Percentiles rank a stretch among this genome's conserved stretches.
Evolutionary conservation across 2,888 invertebrate species (phyloP).

Genomic region (Drosophila aldrichi): DNA sequence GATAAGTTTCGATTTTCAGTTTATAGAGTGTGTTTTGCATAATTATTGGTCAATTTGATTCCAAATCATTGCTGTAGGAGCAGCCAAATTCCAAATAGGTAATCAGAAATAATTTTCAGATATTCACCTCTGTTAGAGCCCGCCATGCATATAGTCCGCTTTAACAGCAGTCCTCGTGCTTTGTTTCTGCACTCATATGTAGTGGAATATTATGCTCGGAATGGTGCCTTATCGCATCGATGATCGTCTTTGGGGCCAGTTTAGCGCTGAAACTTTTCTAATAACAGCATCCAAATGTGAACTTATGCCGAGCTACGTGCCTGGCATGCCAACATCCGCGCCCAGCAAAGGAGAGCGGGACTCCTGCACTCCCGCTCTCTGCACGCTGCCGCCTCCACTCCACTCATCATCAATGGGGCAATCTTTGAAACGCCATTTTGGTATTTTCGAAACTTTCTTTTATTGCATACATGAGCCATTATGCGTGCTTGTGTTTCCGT

Average conservation of each 20-base stretch:
- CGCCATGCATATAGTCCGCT: background rate
- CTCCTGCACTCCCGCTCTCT: background rate
- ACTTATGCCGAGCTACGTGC: constrained; percentile 76
- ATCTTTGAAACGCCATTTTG: constrained; percentile 80
- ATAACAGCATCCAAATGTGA: constrained; percentile 81
- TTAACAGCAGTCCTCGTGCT: background rate
- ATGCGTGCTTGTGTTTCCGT: constrained; percentile 71
- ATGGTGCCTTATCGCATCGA: constrained; percentile 63
- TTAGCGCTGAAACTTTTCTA: constrained; percentile 74
- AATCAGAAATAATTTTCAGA: constrained; percentile 1
- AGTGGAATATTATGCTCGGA: constrained; percentile 58
- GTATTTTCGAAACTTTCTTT: constrained; percentile 82
- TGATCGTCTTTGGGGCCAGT: constrained; percentile 76
- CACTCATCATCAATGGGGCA: constrained; percentile 68
- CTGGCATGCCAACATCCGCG: constrained; percentile 63
- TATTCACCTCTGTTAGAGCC: background rate
- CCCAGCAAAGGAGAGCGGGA: background rate
- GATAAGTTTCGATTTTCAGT: background rate
- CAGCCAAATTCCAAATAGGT: background rate
- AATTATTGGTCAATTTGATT: background rate
- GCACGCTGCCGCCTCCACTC: constrained; percentile 4
- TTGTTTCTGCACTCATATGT: constrained; percentile 18
- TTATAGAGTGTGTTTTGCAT: background rate
- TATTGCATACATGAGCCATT: constrained; percentile 83
- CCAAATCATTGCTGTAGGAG: too few species aligned